These are phyloP conservation scores for Scolopax mira DNA, from an alignment of 2,113 vertebrate species.

Conservation along the genomic window DNA sequence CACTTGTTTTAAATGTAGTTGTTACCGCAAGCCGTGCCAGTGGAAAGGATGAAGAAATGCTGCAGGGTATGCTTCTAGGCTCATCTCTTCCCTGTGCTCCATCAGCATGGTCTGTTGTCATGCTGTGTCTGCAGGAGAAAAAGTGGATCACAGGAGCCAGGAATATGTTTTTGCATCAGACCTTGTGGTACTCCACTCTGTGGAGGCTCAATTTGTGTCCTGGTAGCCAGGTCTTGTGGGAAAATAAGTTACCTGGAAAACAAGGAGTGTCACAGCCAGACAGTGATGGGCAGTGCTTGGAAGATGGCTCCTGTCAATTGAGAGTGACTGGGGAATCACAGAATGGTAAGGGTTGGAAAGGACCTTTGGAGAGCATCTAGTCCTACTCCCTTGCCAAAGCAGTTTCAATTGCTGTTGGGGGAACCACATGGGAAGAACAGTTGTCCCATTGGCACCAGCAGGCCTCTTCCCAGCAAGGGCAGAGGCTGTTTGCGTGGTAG, in stretches of 20 bases:
- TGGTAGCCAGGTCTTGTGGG: rapidly evolving
- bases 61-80: not conserved
- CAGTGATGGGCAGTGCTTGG: not conserved
- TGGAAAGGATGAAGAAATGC: not conserved
- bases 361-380: not conserved
- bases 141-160: not conserved
- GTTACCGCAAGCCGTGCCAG: not conserved
- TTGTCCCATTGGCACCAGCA: not conserved
- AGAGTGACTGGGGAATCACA: not conserved
- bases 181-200: rapidly evolving
- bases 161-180: rapidly evolving
- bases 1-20: not conserved
- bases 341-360: not conserved
- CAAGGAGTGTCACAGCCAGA: rapidly evolving
- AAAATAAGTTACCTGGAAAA: not conserved
- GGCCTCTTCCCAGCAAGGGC: not conserved
- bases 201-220: not conserved
- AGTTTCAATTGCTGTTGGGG: not conserved
- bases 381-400: no score
- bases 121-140: not conserved
- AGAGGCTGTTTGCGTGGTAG: not conserved
- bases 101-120: rapidly evolving
- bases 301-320: not conserved
- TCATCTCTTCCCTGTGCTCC: not conserved
- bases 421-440: rapidly evolving